Base-by-base conservation (phyloP, 1,140 invertebrate genomes). In the Brachionus rubens region DNA sequence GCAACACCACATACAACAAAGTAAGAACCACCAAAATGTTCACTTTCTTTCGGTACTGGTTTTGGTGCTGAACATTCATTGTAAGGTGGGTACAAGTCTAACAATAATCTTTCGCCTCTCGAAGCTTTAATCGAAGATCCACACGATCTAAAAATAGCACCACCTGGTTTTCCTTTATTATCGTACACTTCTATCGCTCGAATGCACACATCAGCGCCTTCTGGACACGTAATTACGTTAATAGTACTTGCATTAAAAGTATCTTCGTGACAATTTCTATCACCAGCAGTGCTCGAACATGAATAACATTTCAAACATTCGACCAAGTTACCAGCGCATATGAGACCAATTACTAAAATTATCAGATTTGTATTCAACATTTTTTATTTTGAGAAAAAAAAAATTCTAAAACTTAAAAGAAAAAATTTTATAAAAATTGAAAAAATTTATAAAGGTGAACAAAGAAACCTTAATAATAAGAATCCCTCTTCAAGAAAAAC, bases 71-170 rank as follows among this genome's bases (percentile, higher is more conserved):
- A 33, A 36, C 54, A 59, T 7, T 59, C 54, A 59, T 59, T 59
- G 10, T 40, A 59, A 3, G 54, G 54, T 16, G 54, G 54, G 36
- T 59, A 59, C 19, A 59, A 33, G 16, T 59, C 54, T 59, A 59
- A 36, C 16, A 33, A 59, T 21, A 59, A 33, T 36, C 26, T 33
- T 21, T 59, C 54, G 4, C 54, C 54, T 59, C 36, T 59, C n/a
- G 54, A 33, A 2, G 54, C 54, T 3, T 59, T 59, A 16, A 36
- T 16, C 21, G 54, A 59, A 19, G 54, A 59, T 4, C 54, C 54
- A 59, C 54, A 59, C 36, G 54, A 59, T 59, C 54, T n/a, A 9
- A 59, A 59, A 19, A 59, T 59, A 40, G 54, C 54, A n/a, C 54
- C 54, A 16, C 54, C 54, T 16, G 54, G 54, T 10, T 59, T 59